A percentile compares a stretch with the other conserved stretches of the same genome.
Conservation (phyloP, 2,888 invertebrate species). For the Drosophila mimica region DNA sequence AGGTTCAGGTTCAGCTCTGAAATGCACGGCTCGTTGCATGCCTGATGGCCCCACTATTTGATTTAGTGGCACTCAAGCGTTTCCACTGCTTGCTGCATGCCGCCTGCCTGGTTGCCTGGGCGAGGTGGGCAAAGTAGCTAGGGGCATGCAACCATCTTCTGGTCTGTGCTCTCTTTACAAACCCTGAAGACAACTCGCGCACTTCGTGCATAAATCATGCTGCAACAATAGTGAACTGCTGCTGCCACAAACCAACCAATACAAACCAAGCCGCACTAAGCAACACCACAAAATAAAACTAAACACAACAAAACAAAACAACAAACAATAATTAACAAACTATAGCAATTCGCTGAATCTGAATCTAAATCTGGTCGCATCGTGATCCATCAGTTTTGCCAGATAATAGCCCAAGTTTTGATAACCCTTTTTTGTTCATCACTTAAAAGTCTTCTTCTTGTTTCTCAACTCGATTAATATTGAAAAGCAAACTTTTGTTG, state of each 20-base stretch:
- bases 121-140: too few relatives aligned
- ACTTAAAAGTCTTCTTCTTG: neutral
- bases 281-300: neutral
- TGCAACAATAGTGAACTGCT: slow-evolving; percentile 24
- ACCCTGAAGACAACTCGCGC: slow-evolving; percentile 22
- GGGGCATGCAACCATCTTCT: slow-evolving; percentile 16
- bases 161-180: neutral
- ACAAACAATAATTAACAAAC: slow-evolving; percentile 1
- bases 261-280: too few relatives aligned
- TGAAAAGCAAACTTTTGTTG: neutral
- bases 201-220: slow-evolving; percentile 64
- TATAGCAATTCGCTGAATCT: neutral
- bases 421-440: neutral
- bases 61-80: slow-evolving; percentile 69
- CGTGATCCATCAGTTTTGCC: neutral
- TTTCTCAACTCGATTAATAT: neutral
- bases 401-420: neutral
- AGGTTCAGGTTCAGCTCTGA: slow-evolving; percentile 48
- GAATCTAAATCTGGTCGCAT: neutral
- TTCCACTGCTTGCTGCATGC: slow-evolving; percentile 16
- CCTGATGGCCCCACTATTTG: slow-evolving; percentile 71
- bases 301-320: neutral
- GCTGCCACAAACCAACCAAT: slow-evolving; percentile 1
- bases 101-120: too few relatives aligned
- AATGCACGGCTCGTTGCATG: slow-evolving; percentile 69